Conservation (phyloP, 1,140 invertebrate genomes). For the Andricus grossulariae region DNA sequence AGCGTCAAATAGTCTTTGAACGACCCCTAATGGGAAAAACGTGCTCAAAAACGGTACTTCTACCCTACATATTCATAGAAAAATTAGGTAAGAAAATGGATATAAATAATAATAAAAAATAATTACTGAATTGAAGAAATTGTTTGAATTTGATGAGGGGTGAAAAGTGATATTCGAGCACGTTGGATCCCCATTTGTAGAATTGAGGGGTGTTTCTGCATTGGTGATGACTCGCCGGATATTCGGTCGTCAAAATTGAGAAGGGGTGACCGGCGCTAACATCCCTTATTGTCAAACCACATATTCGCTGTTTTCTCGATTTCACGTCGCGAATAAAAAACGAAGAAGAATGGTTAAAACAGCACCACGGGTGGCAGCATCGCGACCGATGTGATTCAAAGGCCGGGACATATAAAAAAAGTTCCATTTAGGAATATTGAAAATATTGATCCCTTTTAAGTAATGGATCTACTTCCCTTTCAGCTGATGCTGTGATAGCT, state of each 20-base stretch:
- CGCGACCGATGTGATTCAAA: constrained; percentile 44
- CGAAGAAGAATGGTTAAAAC: constrained; percentile 40
- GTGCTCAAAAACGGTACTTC: too few relatives aligned
- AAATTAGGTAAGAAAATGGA: too few relatives aligned
- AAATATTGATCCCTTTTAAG: constrained; percentile 63
- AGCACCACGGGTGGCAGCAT: constrained; percentile 45
- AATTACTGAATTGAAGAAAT: too few relatives aligned
- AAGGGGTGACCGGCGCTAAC: constrained; percentile 45
- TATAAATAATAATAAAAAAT: too few relatives aligned
- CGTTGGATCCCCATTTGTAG: constrained; percentile 50
- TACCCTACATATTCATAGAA: too few relatives aligned
- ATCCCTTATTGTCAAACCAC: constrained; percentile 55
- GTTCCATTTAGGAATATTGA: constrained; percentile 63
- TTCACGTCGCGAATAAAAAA: constrained; percentile 48
- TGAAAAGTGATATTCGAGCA: background rate
- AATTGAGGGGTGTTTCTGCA: constrained; percentile 42
- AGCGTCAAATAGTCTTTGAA: too few relatives aligned
- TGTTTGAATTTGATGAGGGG: background rate
- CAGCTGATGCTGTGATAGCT: background rate
- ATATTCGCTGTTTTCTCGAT: constrained; percentile 55
- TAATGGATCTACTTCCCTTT: constrained; percentile 42
- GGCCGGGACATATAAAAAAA: constrained; percentile 46
- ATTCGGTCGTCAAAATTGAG: constrained; percentile 37
- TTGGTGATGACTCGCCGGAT: constrained; percentile 43
- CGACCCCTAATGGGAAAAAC: too few relatives aligned